These are phyloP conservation scores for Habroteleia sp. DNA, from an alignment of 2,888 invertebrate species.

Conservation along the genomic window DNA sequence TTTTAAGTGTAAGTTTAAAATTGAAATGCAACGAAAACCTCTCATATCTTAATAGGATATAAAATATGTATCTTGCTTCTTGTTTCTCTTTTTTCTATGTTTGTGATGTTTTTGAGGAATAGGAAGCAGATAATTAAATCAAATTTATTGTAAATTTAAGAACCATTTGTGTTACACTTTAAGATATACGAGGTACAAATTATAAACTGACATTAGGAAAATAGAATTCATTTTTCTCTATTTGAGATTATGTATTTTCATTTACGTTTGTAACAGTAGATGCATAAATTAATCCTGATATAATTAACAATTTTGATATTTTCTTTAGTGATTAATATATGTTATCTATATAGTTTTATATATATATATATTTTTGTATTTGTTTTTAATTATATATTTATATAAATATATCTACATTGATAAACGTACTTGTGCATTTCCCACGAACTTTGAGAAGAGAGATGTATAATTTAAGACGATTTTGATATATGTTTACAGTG, in stretches of 20 bases:
- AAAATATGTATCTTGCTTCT: no score
- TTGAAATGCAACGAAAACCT: neutral
- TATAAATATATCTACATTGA: slow-evolving; percentile 27
- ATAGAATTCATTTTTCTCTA: neutral
- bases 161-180: neutral
- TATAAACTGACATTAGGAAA: neutral
- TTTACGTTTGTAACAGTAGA: no score
- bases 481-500: neutral
- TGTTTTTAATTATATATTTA: slow-evolving; percentile 1
- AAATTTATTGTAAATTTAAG: no score
- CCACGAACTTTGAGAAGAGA: slow-evolving; percentile 25
- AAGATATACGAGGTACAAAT: neutral
- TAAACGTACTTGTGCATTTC: slow-evolving; percentile 53
- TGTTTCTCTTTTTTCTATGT: no score
- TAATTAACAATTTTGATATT: neutral
- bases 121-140: no score
- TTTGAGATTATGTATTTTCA: no score
- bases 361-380: slow-evolving; percentile 9
- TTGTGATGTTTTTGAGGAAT: no score
- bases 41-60: no score
- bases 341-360: no score
- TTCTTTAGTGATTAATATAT: slow-evolving; percentile 6
- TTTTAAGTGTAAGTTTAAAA: neutral
- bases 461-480: slow-evolving; percentile 7
- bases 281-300: neutral